Conservation (phyloP, 64 coral and sea anemone genomes). For the Porites lutea region DNA sequence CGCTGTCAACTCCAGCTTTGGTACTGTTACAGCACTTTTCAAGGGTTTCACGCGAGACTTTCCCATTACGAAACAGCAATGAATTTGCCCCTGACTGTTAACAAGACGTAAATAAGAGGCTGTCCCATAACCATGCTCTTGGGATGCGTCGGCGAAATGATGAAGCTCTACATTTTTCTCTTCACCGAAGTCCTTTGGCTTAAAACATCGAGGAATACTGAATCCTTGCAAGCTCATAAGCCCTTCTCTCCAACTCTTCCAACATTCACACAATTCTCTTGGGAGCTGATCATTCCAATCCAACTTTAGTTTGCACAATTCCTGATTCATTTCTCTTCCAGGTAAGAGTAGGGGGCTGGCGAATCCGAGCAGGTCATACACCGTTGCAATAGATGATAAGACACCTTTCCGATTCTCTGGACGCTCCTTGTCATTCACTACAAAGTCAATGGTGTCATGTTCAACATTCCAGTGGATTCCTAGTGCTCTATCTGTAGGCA, state of each 20-base stretch:
- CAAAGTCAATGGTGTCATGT: too few relatives aligned
- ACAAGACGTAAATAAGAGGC: background rate
- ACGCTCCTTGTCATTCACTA: too few relatives aligned
- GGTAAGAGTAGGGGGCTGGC: too few relatives aligned
- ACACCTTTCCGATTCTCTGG: too few relatives aligned
- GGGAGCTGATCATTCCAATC: constrained; percentile 24
- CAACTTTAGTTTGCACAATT: constrained; percentile 11
- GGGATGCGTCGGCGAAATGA: background rate
- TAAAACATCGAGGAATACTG: background rate
- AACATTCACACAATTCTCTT: background rate
- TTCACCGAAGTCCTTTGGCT: constrained; percentile 25
- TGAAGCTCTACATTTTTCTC: constrained; percentile 11
- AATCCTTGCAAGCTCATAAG: constrained; percentile 12
- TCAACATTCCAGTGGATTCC: too few relatives aligned
- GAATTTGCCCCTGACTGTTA: background rate
- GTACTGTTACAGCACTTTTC: too few relatives aligned
- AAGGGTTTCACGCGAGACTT: too few relatives aligned
- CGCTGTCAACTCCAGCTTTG: too few relatives aligned
- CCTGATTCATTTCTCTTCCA: constrained; percentile 74
- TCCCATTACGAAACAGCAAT: background rate
- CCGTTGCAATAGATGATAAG: too few relatives aligned
- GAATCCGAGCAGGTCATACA: too few relatives aligned
- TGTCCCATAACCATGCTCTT: background rate
- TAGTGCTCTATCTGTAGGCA: too few relatives aligned
- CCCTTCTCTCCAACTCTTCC: background rate